These are phyloP conservation scores for Silurus glanis DNA, from an alignment of 2,113 vertebrate genomes.

Conservation along the genomic window DNA sequence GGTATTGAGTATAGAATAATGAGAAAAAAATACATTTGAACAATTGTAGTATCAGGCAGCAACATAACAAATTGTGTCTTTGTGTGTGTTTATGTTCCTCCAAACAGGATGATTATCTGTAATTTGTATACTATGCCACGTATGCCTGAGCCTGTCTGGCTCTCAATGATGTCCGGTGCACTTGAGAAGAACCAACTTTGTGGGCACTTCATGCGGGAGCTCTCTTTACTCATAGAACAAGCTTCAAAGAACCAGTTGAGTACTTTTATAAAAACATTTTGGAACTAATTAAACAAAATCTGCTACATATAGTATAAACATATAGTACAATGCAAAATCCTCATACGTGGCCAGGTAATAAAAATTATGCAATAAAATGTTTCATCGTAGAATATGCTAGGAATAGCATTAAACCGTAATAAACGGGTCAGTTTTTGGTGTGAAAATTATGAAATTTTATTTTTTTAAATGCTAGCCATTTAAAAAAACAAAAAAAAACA, in stretches of 20 bases:
- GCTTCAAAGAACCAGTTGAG: slow-evolving; percentile 96
- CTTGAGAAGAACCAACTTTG: slow-evolving; percentile 96
- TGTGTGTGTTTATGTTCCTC: slow-evolving; percentile 45
- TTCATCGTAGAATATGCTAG: too few relatives aligned
- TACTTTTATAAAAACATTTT: slow-evolving; percentile 22
- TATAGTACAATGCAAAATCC: background rate
- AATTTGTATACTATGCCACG: slow-evolving; percentile 98
- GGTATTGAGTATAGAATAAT: too few relatives aligned
- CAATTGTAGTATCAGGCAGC: too few relatives aligned
- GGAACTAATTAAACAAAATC: background rate
- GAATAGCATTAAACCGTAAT: too few relatives aligned
- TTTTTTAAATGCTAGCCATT: background rate
- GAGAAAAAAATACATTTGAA: too few relatives aligned
- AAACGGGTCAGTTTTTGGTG: too few relatives aligned
- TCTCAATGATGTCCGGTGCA: slow-evolving; percentile 94
- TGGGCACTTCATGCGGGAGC: slow-evolving; percentile 94
- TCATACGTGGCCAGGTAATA: too few relatives aligned
- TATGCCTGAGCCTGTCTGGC: slow-evolving; percentile 94
- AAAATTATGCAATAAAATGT: too few relatives aligned
- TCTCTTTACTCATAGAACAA: slow-evolving; percentile 92
- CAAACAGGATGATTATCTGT: slow-evolving; percentile 88
- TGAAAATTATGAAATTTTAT: too few relatives aligned
- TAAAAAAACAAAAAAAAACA: background rate
- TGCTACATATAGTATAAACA: background rate
- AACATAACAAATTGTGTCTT: background rate